These are phyloP conservation scores for Sturnira hondurensis DNA, from an alignment of 2,113 vertebrate species.

Conservation along the genomic window DNA sequence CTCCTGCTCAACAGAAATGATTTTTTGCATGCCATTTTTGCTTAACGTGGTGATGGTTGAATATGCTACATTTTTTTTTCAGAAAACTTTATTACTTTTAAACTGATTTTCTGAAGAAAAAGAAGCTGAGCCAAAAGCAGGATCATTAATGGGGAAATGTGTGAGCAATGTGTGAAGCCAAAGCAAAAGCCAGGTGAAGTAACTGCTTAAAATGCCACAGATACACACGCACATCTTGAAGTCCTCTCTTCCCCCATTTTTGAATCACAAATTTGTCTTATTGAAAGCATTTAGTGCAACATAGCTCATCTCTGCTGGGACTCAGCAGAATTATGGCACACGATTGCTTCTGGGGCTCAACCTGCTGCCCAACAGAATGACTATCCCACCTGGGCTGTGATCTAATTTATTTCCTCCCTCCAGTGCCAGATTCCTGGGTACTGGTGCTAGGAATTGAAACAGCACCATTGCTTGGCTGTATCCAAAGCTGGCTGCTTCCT, in stretches of 20 bases:
- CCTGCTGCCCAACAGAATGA: conserved; percentile 36
- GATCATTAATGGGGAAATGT: neutral
- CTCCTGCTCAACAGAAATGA: neutral
- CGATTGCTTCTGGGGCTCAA: neutral
- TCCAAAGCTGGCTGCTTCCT: conserved; percentile 3
- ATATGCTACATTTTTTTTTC: neutral
- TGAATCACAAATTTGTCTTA: conserved; percentile 34
- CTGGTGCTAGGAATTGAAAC: neutral
- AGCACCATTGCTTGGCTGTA: neutral
- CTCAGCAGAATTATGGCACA: neutral
- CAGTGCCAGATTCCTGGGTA: conserved; percentile 17
- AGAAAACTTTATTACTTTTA: neutral
- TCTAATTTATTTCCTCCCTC: conserved; percentile 59
- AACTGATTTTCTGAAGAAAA: neutral
- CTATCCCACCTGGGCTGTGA: conserved; percentile 40
- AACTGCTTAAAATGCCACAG: neutral
- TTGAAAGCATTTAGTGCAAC: conserved; percentile 30
- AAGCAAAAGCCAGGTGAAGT: neutral
- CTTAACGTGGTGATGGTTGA: neutral
- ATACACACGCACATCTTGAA: neutral
- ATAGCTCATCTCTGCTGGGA: neutral
- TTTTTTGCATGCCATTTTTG: neutral
- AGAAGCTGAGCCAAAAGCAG: neutral
- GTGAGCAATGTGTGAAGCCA: neutral
- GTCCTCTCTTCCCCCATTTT: neutral